Evolutionary conservation across 1,140 invertebrate genomes (phyloP).

Genomic region (Lasioglossum albipes): DNA sequence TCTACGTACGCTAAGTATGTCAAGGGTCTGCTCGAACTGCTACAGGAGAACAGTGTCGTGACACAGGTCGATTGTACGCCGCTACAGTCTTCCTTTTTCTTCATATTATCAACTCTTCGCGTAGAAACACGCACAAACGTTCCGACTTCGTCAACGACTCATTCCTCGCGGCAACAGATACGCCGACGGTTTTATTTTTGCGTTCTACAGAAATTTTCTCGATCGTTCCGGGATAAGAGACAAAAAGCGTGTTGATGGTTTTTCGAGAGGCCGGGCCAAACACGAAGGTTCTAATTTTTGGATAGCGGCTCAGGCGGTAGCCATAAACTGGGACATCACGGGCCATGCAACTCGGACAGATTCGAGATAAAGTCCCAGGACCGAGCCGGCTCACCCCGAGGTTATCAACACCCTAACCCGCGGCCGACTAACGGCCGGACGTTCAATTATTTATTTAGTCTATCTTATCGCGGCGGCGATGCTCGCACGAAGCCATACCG

Average conservation of each 20-base stretch:
- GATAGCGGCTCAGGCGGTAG: slow-evolving; percentile 42
- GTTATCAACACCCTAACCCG: slow-evolving; percentile 72
- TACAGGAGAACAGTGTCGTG: not conserved
- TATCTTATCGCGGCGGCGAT: slow-evolving; percentile 72
- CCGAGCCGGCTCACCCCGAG: slow-evolving; percentile 53
- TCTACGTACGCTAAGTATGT: slow-evolving; percentile 16
- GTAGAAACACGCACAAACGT: too few species aligned
- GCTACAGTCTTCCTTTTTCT: not conserved
- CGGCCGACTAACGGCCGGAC: slow-evolving; percentile 67
- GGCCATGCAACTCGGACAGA: slow-evolving; percentile 63
- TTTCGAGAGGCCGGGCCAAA: not conserved
- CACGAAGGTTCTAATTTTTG: slow-evolving; percentile 57
- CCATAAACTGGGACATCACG: slow-evolving; percentile 63
- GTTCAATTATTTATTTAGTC: slow-evolving; percentile 77
- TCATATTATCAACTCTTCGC: not conserved
- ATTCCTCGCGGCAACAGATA: too few species aligned
- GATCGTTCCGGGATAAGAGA: not conserved
- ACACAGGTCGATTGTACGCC: too few species aligned
- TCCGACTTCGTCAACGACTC: too few species aligned
- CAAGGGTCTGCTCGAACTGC: slow-evolving; percentile 12
- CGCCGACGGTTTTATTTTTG: too few species aligned
- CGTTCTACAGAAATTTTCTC: too few species aligned
- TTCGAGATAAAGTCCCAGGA: slow-evolving; percentile 68
- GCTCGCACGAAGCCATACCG: slow-evolving; percentile 61
- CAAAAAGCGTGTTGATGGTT: not conserved